A percentile compares a stretch with the other conserved stretches of the same genome.
These are phyloP conservation scores for Phortica variegata DNA, from an alignment of 1,140 invertebrate species.

Conservation along the genomic window DNA sequence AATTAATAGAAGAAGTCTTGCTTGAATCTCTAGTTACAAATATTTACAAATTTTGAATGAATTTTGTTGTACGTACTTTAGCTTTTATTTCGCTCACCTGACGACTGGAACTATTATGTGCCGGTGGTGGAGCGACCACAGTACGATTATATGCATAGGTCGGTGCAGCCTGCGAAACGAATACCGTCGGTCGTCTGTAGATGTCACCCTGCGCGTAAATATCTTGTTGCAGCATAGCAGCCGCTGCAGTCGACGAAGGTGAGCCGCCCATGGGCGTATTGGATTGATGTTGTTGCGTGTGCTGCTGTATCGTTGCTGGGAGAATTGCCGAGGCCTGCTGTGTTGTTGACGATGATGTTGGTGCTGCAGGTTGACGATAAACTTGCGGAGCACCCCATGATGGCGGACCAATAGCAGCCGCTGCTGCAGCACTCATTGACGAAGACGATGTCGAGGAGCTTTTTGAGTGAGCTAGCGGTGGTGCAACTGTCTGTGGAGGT, in stretches of 20 bases:
- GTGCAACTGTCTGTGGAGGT: constrained; percentile 24
- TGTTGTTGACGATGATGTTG: constrained; percentile 26
- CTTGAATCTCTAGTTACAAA: too few species aligned
- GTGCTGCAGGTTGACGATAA: constrained; percentile 32
- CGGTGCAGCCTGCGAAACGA: constrained; percentile 59
- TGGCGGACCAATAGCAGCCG: constrained; percentile 40
- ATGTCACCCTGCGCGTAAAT: constrained; percentile 62
- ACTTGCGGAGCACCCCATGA: constrained; percentile 51
- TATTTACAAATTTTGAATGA: neutral
- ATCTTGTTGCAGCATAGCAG: constrained; percentile 59
- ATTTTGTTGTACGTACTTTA: neutral
- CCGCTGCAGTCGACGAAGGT: constrained; percentile 47
- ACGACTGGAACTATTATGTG: constrained; percentile 80
- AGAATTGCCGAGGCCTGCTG: constrained; percentile 16
- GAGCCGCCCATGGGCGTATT: constrained; percentile 52
- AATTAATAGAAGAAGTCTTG: too few species aligned
- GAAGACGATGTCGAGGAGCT: constrained; percentile 41
- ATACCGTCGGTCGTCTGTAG: constrained; percentile 64
- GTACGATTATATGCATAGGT: constrained; percentile 63
- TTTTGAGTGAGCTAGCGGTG: constrained; percentile 46
- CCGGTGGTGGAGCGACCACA: constrained; percentile 77
- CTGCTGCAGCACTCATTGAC: constrained; percentile 38
- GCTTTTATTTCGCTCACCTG: constrained; percentile 60
- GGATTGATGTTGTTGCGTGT: constrained; percentile 46
- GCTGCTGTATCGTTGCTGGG: constrained; percentile 29